Base-by-base conservation (phyloP, 2,113 vertebrate genomes). In the Irena cyanogastra region DNA sequence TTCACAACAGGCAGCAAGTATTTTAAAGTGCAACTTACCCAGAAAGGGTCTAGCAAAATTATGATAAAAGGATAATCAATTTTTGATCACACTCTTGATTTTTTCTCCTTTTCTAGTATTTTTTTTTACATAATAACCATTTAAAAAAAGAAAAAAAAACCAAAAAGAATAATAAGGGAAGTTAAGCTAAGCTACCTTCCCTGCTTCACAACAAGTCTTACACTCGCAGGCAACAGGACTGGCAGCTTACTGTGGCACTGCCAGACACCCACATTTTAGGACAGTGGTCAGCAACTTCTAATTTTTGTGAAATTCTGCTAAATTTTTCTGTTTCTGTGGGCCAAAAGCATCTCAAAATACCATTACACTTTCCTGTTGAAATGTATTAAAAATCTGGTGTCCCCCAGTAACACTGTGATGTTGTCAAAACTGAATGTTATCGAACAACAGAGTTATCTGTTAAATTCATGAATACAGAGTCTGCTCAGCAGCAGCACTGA, bases 271-370 rank as follows among this genome's bases (percentile, higher is more conserved):
- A 79, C 5, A 68, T 52, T 80, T 18, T 72, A 76, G 83, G 27
- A 52, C 33, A 52, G 30, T 33, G 92, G 52, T 60, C 70, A 85
- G 21, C 49, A 90, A 39, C 27, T 92, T 88, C 66, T 79, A 85
- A 31, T 41, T 63, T 87, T 85, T 87, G 39, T 64, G 39, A 72
- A 79, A 79, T 16, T 68, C 23, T 90, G 21, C 21, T 79, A 61
- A 74, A 22, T 33, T 53, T 78, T 84, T 59, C 23, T 4, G 22
- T 76, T 82, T 83, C 27, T 56, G 12, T 42, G 10, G 42, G 61
- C 33, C 94, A 47, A 79, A 71, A 75, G 19, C 74, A 59, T 41
- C 23, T 71, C 26, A 87, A 77, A 82, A 53, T 70, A 63, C 70
- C 33, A 6, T 56, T 54, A 21, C 4, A 33, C 3, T 71, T 76